Evolutionary conservation across 2,888 invertebrate species (phyloP), one percentile per base, ranked within the genome.

Genomic region (Ephialtes manifestator): DNA sequence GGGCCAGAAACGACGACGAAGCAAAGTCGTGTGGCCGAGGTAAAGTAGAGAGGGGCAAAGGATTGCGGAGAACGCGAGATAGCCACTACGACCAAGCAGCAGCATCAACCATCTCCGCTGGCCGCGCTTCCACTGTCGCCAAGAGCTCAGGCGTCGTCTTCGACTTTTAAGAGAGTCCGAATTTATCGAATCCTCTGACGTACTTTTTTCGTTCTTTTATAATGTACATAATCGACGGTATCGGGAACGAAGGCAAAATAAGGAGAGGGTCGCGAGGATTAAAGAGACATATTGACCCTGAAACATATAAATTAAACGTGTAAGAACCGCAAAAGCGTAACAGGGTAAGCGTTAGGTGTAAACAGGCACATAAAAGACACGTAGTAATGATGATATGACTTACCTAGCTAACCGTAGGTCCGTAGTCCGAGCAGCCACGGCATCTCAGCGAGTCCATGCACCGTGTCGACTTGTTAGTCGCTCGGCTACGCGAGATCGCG

Each of bases 371-470:
- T 5, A 5, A 18, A 24, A 24, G 4, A 5, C 67, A 53, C 35
- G 81, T 48, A 71, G n/a, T 13, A 18, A 77, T 20, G 39, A 39
- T 39, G 10, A 39, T 39, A 39, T 10, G 67, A 78, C 92, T 93
- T 87, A 93, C 93, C 93, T 92, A 91, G 90, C 93, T 93, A 93
- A 92, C 93, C 92, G 92, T 90, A 90, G 90, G 91, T 93, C 91
- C 92, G 92, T 89, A 89, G 91, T 91, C 89, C 88, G 88, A 90
- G 87, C 90, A 91, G 91, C 93, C 93, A 91, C 93, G 92, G 92
- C 93, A 93, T 93, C 91, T 93, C 93, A 91, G 90, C 92, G 91
- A 91, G 91, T 91, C 90, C 89, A 89, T 90, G 88, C 89, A 90
- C 90, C 88, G 90, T 90, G 90, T 84, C 81, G 79, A 80, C 81